Percentiles rank a stretch among this genome's conserved stretches.
phyloP scores from a whole-genome alignment of 1,140 invertebrate species.

The Drosophila ficusphila region DNA sequence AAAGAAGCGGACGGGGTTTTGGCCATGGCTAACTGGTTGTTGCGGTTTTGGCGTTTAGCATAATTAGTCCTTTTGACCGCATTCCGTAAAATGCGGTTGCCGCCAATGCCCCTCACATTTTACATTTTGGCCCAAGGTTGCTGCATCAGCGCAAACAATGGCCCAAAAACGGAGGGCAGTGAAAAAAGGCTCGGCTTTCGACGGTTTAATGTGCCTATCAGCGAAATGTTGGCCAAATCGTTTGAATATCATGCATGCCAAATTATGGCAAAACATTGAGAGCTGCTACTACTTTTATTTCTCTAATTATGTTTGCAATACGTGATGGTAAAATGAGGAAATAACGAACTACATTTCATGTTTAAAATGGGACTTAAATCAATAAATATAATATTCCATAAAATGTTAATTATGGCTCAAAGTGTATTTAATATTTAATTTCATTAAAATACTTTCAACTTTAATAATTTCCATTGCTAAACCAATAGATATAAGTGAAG shows the following conservation, averaged over 20 bases:
- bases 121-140: not conserved
- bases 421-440: no score
- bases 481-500: not conserved
- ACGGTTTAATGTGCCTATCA: not conserved
- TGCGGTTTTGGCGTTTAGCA: conserved; percentile 76
- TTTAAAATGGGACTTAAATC: no score
- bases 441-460: no score
- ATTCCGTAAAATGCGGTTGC: conserved; percentile 68
- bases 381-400: no score
- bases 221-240: not conserved
- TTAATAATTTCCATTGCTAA: not conserved
- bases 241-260: not conserved
- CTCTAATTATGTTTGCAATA: no score
- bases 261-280: no score
- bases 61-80: conserved; percentile 77
- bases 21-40: conserved; percentile 70
- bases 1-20: conserved; percentile 15
- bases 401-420: no score
- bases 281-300: no score
- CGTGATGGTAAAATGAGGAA: no score
- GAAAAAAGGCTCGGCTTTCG: conserved; percentile 11
- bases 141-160: conserved; percentile 1
- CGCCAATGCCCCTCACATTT: conserved; percentile 4
- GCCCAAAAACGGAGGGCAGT: conserved; percentile 10
- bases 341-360: no score